Percentiles rank a stretch among this genome's conserved stretches.
Conservation (phyloP, 2,888 invertebrate species). For the Aspidapion aeneum region DNA sequence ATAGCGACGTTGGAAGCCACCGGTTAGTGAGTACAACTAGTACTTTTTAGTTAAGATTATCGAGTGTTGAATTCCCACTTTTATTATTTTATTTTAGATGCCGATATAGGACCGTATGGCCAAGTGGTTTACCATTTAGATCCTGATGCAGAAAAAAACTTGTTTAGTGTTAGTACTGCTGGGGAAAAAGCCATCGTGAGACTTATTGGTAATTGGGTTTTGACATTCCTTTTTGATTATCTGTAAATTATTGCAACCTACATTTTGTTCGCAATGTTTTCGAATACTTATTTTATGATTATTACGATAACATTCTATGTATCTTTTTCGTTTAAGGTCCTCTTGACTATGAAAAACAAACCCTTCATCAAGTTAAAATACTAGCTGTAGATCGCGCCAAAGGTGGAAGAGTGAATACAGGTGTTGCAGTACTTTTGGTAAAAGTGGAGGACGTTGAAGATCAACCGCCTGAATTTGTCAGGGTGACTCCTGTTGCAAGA, state of each 20-base stretch:
- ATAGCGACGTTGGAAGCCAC: conserved; percentile 81
- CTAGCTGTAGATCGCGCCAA: conserved; percentile 83
- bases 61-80: too few species aligned
- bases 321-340: conserved; percentile 31
- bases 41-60: too few species aligned
- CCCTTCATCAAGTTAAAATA: conserved; percentile 79
- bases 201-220: conserved; percentile 60
- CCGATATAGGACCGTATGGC: conserved; percentile 89
- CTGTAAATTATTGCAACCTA: too few species aligned
- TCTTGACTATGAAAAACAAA: conserved; percentile 84
- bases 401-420: conserved; percentile 79
- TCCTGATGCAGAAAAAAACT: conserved; percentile 69
- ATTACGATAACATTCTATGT: background rate
- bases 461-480: conserved; percentile 86
- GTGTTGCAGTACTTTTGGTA: conserved; percentile 82
- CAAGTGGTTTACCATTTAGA: conserved; percentile 88
- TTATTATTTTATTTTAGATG: too few species aligned
- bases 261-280: too few species aligned
- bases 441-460: conserved; percentile 89
- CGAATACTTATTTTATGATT: too few species aligned
- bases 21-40: too few species aligned
- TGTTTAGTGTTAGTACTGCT: conserved; percentile 77
- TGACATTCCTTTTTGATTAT: too few species aligned
- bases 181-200: conserved; percentile 83
- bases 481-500: conserved; percentile 82